A percentile compares a stretch with the other conserved stretches of the same genome.
Evolutionary conservation across 2,797 vertebrate genomes (phyloP).

Genomic region (Leuciscus waleckii): DNA sequence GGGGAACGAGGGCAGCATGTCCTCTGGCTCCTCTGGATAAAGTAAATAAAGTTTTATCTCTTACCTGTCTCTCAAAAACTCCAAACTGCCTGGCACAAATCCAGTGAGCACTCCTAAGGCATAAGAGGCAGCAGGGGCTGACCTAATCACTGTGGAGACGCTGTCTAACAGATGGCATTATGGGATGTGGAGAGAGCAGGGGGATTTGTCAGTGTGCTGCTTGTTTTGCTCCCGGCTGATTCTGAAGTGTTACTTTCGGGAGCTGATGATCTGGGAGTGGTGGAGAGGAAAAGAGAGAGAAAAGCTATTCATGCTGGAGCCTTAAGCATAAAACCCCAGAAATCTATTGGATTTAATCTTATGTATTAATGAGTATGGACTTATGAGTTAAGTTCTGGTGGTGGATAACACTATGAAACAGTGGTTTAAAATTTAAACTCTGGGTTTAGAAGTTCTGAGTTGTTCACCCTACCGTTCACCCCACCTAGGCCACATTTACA

Average conservation of each 20-base stretch:
- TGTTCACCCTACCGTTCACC: not conserved
- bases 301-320: slow-evolving; percentile 3
- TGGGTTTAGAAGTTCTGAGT: slow-evolving; percentile 5
- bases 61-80: slow-evolving; percentile 52
- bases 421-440: not conserved
- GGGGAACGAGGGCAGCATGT: slow-evolving; percentile 6
- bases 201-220: slow-evolving; percentile 54
- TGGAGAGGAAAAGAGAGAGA: slow-evolving; percentile 7
- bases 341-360: not conserved
- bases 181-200: slow-evolving; percentile 45
- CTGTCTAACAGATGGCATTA: slow-evolving; percentile 55
- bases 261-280: slow-evolving; percentile 47
- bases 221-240: slow-evolving; percentile 54
- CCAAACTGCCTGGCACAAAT: slow-evolving; percentile 47
- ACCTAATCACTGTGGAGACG: slow-evolving; percentile 58
- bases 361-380: slow-evolving; percentile 1
- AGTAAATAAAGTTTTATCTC: slow-evolving; percentile 54
- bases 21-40: slow-evolving; percentile 21
- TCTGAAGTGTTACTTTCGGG: slow-evolving; percentile 47
- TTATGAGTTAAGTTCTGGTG: not conserved
- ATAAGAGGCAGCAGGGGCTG: slow-evolving; percentile 50
- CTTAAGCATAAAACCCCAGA: not conserved
- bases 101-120: slow-evolving; percentile 44
- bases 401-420: not conserved
- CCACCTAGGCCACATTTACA: not conserved